A percentile compares a stretch with the other conserved stretches of the same genome.
Conservation (phyloP, 1,140 invertebrate genomes). For the Tribolium madens region DNA sequence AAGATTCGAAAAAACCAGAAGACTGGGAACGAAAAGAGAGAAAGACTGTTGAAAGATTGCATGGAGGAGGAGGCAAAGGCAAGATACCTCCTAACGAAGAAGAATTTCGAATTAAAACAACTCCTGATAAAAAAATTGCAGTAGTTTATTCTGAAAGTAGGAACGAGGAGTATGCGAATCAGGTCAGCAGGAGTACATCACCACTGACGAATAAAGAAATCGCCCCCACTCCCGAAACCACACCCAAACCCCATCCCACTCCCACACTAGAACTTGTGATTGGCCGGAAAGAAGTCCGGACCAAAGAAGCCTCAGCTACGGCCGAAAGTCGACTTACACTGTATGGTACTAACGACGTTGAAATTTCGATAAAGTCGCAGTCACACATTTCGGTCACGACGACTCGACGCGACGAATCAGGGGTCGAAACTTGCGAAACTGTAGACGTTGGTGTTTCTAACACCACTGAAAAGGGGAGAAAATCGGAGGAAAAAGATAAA, state of each 20-base stretch:
- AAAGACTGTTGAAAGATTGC: conserved; percentile 64
- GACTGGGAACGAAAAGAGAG: conserved; percentile 64
- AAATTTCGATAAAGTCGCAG: conserved; percentile 69
- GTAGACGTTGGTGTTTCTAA: conserved; percentile 66
- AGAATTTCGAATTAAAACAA: conserved; percentile 53
- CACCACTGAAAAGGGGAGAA: conserved; percentile 58
- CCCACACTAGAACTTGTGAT: conserved; percentile 68
- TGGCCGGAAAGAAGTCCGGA: conserved; percentile 68
- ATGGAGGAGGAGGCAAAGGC: conserved; percentile 66
- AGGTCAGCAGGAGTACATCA: conserved; percentile 63
- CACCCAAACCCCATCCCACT: conserved; percentile 48
- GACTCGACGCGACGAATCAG: conserved; percentile 63
- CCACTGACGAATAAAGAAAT: conserved; percentile 63
- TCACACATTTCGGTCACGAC: conserved; percentile 69
- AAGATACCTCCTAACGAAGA: conserved; percentile 54
- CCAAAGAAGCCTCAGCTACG: conserved; percentile 67
- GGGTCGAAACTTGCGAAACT: conserved; percentile 66
- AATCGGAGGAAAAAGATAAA: conserved; percentile 50
- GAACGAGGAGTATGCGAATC: conserved; percentile 9
- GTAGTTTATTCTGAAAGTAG: conserved; percentile 48
- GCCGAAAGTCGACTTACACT: conserved; percentile 68
- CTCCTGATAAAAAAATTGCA: conserved; percentile 53
- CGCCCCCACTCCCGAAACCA: conserved; percentile 49
- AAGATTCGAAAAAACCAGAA: conserved; percentile 66
- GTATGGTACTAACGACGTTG: conserved; percentile 67